Evolutionary conservation across 1,140 invertebrate species (phyloP).

Genomic region (Heterodera carotae): DNA sequence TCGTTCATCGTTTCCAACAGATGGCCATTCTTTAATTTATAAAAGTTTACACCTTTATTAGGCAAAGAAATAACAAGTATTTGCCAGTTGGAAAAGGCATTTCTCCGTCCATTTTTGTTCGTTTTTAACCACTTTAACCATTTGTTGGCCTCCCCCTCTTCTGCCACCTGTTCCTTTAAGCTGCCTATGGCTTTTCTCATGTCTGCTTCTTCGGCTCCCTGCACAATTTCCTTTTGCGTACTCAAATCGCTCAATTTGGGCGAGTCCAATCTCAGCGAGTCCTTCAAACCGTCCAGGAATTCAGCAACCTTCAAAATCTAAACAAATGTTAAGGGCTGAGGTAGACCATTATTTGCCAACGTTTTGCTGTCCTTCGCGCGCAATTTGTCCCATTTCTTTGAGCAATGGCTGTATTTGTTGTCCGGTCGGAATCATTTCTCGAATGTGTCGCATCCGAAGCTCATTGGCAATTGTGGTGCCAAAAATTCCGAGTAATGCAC

Average conservation of each 20-base stretch:
- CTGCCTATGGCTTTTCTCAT: constrained; percentile 20
- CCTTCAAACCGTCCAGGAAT: constrained; percentile 46
- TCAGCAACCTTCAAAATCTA: constrained; percentile 48
- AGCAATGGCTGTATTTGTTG: constrained; percentile 50
- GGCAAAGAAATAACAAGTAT: no score
- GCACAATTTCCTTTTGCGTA: constrained; percentile 12
- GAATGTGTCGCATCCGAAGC: constrained; percentile 73
- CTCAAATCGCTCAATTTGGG: constrained; percentile 33
- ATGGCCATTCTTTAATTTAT: constrained; percentile 29
- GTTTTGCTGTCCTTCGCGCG: constrained; percentile 46
- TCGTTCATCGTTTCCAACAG: constrained; percentile 49
- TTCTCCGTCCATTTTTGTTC: no score
- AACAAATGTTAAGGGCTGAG: constrained; percentile 19
- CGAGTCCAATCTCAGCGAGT: constrained; percentile 44
- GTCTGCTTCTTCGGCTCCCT: constrained; percentile 13
- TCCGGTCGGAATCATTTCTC: constrained; percentile 70
- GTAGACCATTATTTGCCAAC: constrained; percentile 16
- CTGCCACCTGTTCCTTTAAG: constrained; percentile 55
- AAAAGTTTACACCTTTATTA: no score
- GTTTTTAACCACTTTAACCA: no score
- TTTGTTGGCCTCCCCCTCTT: no score
- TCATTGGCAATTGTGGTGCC: constrained; percentile 74
- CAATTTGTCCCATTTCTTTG: constrained; percentile 45
- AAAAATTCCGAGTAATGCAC: constrained; percentile 73
- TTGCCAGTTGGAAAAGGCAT: no score